Conservation (phyloP, 2,113 vertebrate species). For the Thymallus thymallus region DNA sequence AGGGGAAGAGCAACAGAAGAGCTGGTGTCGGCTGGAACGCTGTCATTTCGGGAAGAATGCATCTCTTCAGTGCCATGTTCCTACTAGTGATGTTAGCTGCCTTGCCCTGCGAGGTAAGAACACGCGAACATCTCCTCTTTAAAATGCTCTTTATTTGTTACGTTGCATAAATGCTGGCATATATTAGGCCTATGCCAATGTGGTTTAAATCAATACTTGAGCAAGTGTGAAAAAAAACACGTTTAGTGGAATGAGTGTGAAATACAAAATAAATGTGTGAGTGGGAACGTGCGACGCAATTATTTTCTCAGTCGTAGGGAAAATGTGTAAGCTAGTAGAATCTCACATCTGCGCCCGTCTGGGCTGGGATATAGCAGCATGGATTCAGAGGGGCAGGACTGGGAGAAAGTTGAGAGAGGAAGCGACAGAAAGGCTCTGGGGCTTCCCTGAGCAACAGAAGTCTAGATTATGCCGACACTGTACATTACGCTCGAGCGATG, state of each 20-base stretch:
- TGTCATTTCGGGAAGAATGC: slow-evolving; percentile 73
- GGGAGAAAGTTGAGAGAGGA: slow-evolving; percentile 30
- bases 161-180: neutral
- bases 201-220: neutral
- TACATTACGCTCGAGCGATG: slow-evolving; percentile 15
- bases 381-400: neutral
- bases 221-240: neutral
- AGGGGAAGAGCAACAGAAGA: slow-evolving; percentile 39
- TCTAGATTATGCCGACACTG: neutral
- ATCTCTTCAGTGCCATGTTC: slow-evolving; percentile 81
- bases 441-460: slow-evolving; percentile 11
- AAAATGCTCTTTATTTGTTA: neutral
- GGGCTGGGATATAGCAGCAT: neutral
- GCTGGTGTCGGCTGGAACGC: slow-evolving; percentile 53
- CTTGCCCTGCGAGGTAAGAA: slow-evolving; percentile 72
- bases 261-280: neutral
- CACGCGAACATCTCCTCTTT: neutral
- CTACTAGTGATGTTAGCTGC: slow-evolving; percentile 78
- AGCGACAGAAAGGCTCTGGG: slow-evolving; percentile 1
- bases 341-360: neutral
- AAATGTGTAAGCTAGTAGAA: neutral
- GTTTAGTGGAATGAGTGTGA: neutral
- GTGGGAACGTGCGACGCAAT: too few species aligned
- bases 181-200: neutral
- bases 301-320: too few species aligned